Conservation (phyloP, 2,113 vertebrate species). For the Gobio gobio region DNA sequence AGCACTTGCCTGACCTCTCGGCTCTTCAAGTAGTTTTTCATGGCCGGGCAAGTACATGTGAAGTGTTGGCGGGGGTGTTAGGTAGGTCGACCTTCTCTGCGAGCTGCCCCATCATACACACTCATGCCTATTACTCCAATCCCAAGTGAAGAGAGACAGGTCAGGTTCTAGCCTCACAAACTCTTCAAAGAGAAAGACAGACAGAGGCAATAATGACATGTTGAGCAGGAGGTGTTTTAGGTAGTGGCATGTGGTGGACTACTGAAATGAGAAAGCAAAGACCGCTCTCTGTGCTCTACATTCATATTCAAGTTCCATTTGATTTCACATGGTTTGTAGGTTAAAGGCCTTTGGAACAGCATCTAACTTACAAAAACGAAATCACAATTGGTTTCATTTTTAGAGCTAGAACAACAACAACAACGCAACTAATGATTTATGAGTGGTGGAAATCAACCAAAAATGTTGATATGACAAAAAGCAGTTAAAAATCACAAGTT, state of each 20-base stretch:
- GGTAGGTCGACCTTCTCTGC: neutral
- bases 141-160: slow-evolving; percentile 17
- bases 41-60: neutral
- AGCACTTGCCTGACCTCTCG: neutral
- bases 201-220: slow-evolving; percentile 10
- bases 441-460: neutral
- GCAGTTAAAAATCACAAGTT: neutral
- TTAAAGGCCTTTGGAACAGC: neutral
- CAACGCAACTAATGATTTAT: neutral
- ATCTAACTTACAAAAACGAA: neutral
- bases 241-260: neutral
- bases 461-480: neutral
- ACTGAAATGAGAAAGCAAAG: neutral
- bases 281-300: neutral
- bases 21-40: slow-evolving; percentile 24
- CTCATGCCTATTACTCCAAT: slow-evolving; percentile 11
- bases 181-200: slow-evolving; percentile 30
- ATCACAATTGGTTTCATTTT: neutral
- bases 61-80: neutral
- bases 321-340: neutral
- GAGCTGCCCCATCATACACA: neutral
- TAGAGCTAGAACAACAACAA: neutral
- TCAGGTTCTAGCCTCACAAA: neutral
- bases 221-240: slow-evolving; percentile 18
- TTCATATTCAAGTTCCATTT: neutral